Evolutionary conservation across 2,113 vertebrate genomes (phyloP), one percentile per base, ranked within the genome.

Genomic region (Chamaea fasciata): DNA sequence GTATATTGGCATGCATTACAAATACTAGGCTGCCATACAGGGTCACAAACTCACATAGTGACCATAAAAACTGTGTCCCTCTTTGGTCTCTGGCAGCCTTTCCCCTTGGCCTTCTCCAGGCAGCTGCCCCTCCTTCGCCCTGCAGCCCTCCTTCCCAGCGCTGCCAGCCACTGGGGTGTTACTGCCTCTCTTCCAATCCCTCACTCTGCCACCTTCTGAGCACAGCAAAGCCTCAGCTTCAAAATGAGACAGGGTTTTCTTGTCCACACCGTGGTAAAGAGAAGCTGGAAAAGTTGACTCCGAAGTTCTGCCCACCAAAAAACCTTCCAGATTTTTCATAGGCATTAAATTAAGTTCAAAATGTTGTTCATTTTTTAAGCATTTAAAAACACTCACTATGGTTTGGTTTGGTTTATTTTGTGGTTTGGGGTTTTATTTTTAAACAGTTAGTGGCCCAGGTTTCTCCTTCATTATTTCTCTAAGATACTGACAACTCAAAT

Each of bases 101-200:
- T 69, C 17, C 26, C 15, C 2, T 1, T 26, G 52, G 31, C 15
- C 44, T 80, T 71, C 37, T 33, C 37, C 19, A 28, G 31, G 16
- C 4, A 1, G 31, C 22, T 77, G 41, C 75, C 0, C 0, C 20
- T 65, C 10, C 3, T 37, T 62, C 0, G 0, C 30, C 41, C 74
- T 0, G 0, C 55, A 33, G 35, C 28, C 33, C 53, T 84, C 49
- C 41, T 73, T 69, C 55, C 42, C 49, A 53, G 71, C 0, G 0
- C 44, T 69, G 44, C 30, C 74, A 12, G 50, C 42, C 5, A 1
- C 70, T 69, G 49, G 7, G 41, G 16, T n/a, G 16, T 28, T 55
- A 28, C 4, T 3, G 10, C 9, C 44, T 60, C 35, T 44, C 68
- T 86, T 73, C 68, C 53, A 69, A 71, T 41, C 19, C 30, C 41